Base-by-base conservation (phyloP, 2,888 invertebrate genomes). In the Cephus sareptanus region DNA sequence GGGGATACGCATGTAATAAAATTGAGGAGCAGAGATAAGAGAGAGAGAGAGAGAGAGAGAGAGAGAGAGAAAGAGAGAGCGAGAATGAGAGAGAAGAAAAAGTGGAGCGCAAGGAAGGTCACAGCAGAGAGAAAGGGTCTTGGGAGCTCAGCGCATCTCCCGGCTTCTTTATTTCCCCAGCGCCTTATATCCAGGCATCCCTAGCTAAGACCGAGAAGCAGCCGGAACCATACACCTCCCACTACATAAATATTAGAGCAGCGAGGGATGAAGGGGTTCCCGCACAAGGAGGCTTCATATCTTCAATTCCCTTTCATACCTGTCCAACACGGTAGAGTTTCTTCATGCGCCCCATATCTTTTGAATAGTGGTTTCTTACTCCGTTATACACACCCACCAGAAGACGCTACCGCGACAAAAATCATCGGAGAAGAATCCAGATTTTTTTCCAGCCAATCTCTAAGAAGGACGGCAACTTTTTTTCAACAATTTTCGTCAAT, bases 201-300 rank as follows among this genome's bases (percentile, higher is more conserved):
- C 4, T 40, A 40, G 40, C 40, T 15, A 40, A 40, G 40, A 40
- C 40, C 69, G 70, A 69, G 37, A 75, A 40, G 34, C 77, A 74
- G 75, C 70, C 75, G 34, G 69, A 74, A 40, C 73, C 77, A 75
- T 77, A 73, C 75, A 70, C 77, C 74, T 75, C 77, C 75, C 70
- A 34, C 68, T 40, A 37, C 69, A 77, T 77, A 77, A 77, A 77
- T 77, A 77, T 77, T 77, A 77, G 68, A 77, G n/a, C 70, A 77
- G 75, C 77, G 69, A 75, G 40, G 40, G 40, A 15, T 15, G 40
- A 40, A 40, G 40, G 40, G 40, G 40, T 40, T 15, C 15, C 40
- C 40, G 2, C 40, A 40, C 40, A 15, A 15, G 40, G 40, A 6
- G 40, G 40, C 70, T 75, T 15, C 37, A 30, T 75, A 74, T 74